These are phyloP conservation scores for Taurulus bubalis DNA, from an alignment of 2,113 vertebrate genomes.

Conservation along the genomic window DNA sequence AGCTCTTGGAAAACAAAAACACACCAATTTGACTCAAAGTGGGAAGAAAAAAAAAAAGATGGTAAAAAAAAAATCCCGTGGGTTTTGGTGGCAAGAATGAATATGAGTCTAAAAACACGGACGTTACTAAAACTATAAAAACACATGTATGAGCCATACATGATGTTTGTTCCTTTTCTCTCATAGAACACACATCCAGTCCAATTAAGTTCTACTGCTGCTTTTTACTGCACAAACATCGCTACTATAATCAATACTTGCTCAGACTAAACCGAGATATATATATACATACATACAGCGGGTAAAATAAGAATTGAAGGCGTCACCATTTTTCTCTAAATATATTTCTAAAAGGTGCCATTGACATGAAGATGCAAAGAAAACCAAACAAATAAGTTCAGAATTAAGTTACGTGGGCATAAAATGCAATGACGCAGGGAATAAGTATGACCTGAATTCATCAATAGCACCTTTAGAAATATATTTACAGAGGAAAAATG, in stretches of 20 bases:
- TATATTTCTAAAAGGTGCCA: too few species aligned
- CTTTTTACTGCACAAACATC: not conserved
- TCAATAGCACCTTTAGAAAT: too few species aligned
- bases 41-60: slow-evolving; percentile 1
- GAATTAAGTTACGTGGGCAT: too few species aligned
- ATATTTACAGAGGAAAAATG: too few species aligned
- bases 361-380: too few species aligned
- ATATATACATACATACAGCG: not conserved
- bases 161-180: not conserved
- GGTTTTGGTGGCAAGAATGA: slow-evolving; percentile 49
- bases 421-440: too few species aligned
- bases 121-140: not conserved
- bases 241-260: not conserved
- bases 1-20: slow-evolving; percentile 5
- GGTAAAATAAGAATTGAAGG: too few species aligned
- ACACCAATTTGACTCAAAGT: slow-evolving; percentile 23
- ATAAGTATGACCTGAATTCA: too few species aligned
- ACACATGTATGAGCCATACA: slow-evolving; percentile 29
- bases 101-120: slow-evolving; percentile 31
- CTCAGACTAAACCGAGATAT: not conserved
- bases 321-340: too few species aligned
- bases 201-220: not conserved
- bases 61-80: slow-evolving; percentile 11
- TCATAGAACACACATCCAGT: not conserved
- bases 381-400: too few species aligned